A percentile compares a stretch with the other conserved stretches of the same genome.
These are phyloP conservation scores for Diadophis punctatus DNA, from an alignment of 2,113 vertebrate genomes.

Conservation along the genomic window DNA sequence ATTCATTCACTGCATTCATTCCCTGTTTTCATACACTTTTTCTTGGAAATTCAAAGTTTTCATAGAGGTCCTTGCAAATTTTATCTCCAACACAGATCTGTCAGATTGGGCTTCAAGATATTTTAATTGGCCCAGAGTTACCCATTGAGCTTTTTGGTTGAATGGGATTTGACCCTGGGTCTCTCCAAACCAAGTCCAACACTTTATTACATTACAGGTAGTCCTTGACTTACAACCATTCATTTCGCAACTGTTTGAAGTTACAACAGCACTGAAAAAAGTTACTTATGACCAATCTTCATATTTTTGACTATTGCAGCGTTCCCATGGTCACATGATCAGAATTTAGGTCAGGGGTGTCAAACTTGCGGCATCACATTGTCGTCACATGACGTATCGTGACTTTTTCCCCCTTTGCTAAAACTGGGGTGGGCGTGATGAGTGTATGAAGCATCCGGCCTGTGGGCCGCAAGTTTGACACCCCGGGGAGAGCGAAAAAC, in stretches of 20 bases:
- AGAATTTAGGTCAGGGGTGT: no score
- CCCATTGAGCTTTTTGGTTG: not conserved
- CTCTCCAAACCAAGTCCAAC: not conserved
- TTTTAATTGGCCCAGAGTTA: not conserved
- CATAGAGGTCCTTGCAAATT: not conserved
- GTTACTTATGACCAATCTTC: not conserved
- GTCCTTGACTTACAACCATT: not conserved
- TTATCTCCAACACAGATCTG: not conserved
- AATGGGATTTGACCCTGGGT: not conserved
- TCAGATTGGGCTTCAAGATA: not conserved
- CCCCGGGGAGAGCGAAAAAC: no score
- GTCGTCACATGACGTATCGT: no score
- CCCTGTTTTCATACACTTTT: not conserved
- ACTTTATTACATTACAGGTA: not conserved
- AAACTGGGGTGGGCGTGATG: no score
- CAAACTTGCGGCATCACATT: no score
- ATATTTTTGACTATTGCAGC: no score
- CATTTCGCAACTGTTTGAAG: not conserved
- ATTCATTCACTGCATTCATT: not conserved
- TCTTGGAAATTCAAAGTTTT: not conserved
- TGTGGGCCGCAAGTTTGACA: no score
- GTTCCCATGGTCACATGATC: not conserved
- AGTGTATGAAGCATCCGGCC: no score
- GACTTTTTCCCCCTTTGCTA: no score
- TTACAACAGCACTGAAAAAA: not conserved